phyloP scores from a whole-genome alignment of 2,797 vertebrate genomes.

The Eospalax fontanierii region DNA sequence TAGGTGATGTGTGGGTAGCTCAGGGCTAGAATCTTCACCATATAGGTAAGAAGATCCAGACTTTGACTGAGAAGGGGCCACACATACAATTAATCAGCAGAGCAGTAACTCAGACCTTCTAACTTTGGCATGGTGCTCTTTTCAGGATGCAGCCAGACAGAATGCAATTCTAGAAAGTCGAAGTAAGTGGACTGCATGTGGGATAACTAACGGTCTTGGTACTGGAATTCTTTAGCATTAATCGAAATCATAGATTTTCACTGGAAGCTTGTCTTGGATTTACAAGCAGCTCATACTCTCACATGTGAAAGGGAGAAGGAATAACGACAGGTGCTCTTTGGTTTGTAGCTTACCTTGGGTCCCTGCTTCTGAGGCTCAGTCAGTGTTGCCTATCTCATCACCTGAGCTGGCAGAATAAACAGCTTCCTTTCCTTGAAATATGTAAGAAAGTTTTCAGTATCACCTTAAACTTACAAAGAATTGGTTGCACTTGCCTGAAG shows the following conservation, averaged over 20 bases:
- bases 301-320: neutral
- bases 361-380: neutral
- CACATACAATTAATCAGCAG: neutral
- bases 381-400: fast-evolving
- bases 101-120: neutral
- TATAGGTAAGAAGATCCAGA: neutral
- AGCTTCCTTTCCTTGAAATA: neutral
- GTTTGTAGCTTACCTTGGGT: neutral
- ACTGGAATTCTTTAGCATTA: constrained; percentile 11
- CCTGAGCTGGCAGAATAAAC: neutral
- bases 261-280: neutral
- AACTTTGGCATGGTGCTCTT: neutral
- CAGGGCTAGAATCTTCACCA: neutral
- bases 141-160: neutral
- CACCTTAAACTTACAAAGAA: neutral
- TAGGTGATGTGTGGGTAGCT: neutral
- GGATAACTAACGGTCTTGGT: neutral
- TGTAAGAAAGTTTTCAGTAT: neutral
- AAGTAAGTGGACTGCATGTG: neutral
- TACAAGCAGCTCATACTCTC: neutral
- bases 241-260: neutral
- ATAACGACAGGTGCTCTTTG: neutral
- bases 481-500: neutral
- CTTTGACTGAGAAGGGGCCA: neutral
- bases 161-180: neutral